Evolutionary conservation across 2,113 vertebrate genomes (phyloP), one percentile per base, ranked within the genome.

Genomic region (Trematomus loennbergii): DNA sequence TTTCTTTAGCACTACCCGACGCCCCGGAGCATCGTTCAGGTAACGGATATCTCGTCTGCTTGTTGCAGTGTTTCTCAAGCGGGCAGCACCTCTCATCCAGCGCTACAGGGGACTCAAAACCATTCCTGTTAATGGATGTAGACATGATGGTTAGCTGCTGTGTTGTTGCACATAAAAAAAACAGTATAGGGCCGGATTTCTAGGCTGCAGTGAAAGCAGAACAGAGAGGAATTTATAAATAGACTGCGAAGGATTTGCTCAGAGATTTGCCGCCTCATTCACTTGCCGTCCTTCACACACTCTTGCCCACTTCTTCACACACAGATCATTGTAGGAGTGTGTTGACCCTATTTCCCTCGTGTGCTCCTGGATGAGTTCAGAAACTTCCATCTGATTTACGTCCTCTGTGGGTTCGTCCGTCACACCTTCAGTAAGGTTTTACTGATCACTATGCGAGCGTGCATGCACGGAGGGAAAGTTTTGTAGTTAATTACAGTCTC

Each of bases 401-500:
- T 40, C 65, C 78, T 78, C 70, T 59, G 53, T 8, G 71, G 69
- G 17, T 8, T 43, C 17, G 62, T 52, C 65, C 40, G 12, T 79
- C 85, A 53, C 84, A 85, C 75, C 83, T 85, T 87, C 79, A 85
- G 45, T 64, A 59, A 83, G 73, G 61, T 49, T 48, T 67, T 79
- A 64, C 88, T 90, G 81, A 91, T 89, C 86, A 15, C 87, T 72
- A 45, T 54, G 79, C 82, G 83, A 88, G 87, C 91, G 83, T 88
- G 88, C 91, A 89, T 29, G 69, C 69, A 13, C 64, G 5, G 68
- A 68, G 72, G 78, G 52, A 71, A 87, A 77, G 80, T 86, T 89
- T 49, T 92, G 77, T 77, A 86, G 83, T 84, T 90, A 89, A 91
- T 86, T 86, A 79, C 57, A 72, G 58, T 61, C 86, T 82, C 43